Base-by-base conservation (phyloP, 2,888 invertebrate species). In the Tanytarsus gracilentus region DNA sequence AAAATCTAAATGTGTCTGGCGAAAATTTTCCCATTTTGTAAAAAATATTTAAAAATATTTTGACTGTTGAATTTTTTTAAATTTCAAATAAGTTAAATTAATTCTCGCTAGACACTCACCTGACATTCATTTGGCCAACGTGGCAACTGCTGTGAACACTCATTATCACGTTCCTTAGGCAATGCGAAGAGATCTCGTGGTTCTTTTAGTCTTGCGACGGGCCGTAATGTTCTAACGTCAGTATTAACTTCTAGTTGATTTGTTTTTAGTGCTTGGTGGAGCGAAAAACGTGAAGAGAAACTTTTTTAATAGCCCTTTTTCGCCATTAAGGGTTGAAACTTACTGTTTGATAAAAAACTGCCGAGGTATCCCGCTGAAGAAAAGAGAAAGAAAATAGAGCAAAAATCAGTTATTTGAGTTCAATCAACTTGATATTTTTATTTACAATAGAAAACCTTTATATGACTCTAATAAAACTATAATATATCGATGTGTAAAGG, bases 91-190 rank as follows among this genome's bases (percentile, higher is more conserved):
- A 9, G 3, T 21, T 44, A 2, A 21, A 27, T 49, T 9, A 29
- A 11, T 16, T 29, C 53, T 21, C 55, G 50, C 9, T 18, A 44
- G 36, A n/a, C n/a, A 40, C 66, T 75, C 71, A 89, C 90, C 79
- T 91, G 89, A 74, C 91, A 91, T 77, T 91, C 91, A 48, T 88
- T 84, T 18, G 91, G 91, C 90, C 90, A 91, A 71, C 90, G 78
- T 62, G 89, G 83, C 67, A 86, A 84, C 76, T 89, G 89, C 67
- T 84, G 83, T 58, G 85, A 80, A 68, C 82, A 83, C 67, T 84
- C 84, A 68, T 82, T 75, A 65, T 74, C 74, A 69, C 71, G 73
- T 70, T 83, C 83, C 69, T 80, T 83, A 62, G 83, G 83, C 65
- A 84, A 75, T 59, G 84, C 82, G 72, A 85, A 86, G 62, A 85